Evolutionary conservation across 2,113 vertebrate species (phyloP).

Genomic region (Zonotrichia leucophrys): DNA sequence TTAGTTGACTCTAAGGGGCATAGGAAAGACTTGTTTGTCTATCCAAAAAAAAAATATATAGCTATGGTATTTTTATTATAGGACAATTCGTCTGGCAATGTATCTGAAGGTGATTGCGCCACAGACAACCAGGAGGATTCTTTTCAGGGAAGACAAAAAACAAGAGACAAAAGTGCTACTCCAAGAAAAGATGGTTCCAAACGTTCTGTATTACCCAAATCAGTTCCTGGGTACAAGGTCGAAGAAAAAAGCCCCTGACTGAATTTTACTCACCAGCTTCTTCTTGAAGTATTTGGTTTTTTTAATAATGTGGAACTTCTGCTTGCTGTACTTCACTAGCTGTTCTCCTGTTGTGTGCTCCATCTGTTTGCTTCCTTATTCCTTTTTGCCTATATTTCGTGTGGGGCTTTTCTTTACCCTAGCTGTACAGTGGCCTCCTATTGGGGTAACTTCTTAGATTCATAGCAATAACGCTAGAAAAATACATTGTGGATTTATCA

Average conservation of each 20-base stretch:
- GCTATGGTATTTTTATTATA: constrained; percentile 69
- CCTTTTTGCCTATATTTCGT: constrained; percentile 60
- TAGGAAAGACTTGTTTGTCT: constrained; percentile 49
- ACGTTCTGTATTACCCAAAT: constrained; percentile 88
- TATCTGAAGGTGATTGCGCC: constrained; percentile 90
- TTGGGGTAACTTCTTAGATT: constrained; percentile 49
- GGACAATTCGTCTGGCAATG: constrained; percentile 95
- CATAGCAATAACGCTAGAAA: constrained; percentile 16
- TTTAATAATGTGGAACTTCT: constrained; percentile 54
- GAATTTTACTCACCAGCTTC: constrained; percentile 75
- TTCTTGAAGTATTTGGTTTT: constrained; percentile 70
- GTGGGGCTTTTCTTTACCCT: constrained; percentile 64
- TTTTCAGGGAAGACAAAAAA: constrained; percentile 83
- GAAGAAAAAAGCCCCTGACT: constrained; percentile 99
- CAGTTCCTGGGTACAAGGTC: constrained; percentile 98
- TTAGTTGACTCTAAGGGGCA: neutral
- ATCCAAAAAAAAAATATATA: constrained; percentile 35
- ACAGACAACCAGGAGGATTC: constrained; percentile 86
- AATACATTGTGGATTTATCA: neutral
- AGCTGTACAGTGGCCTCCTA: constrained; percentile 53
- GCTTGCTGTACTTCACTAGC: constrained; percentile 63
- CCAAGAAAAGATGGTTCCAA: constrained; percentile 88
- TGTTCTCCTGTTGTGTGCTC: constrained; percentile 62
- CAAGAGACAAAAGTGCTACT: constrained; percentile 86
- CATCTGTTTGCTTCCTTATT: constrained; percentile 62